Evolutionary conservation across 2,797 vertebrate species (phyloP).

Genomic region (Manis crassicaudata): DNA sequence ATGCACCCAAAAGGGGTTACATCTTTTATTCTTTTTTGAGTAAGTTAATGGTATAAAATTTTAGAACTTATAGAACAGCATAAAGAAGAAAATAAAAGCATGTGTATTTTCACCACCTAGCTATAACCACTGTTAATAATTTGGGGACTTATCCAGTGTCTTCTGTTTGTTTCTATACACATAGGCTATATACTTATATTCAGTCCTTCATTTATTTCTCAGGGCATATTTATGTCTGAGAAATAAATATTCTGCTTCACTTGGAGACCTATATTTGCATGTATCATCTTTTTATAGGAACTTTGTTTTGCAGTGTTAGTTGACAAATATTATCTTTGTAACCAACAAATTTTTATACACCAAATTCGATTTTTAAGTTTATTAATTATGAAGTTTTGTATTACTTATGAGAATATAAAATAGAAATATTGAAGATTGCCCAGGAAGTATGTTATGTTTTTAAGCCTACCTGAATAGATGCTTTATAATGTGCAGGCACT

Average conservation of each 20-base stretch:
- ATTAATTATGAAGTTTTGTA: neutral
- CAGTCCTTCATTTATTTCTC: neutral
- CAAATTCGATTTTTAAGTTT: constrained; percentile 1
- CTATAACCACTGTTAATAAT: neutral
- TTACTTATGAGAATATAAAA: neutral
- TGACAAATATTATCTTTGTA: neutral
- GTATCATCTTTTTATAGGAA: neutral
- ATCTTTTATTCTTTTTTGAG: constrained; percentile 8
- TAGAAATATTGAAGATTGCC: neutral
- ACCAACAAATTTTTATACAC: neutral
- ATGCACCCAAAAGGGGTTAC: neutral
- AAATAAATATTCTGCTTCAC: neutral
- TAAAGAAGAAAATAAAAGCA: neutral
- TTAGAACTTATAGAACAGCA: neutral
- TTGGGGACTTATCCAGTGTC: neutral
- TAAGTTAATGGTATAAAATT: neutral
- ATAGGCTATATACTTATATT: neutral
- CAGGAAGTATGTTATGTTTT: neutral
- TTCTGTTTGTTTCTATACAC: neutral
- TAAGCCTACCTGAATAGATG: constrained; percentile 11
- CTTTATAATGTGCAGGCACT: neutral
- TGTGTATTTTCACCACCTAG: neutral
- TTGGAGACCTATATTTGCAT: neutral
- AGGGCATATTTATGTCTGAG: neutral
- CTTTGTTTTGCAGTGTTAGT: neutral